Evolutionary conservation across 2,888 invertebrate genomes (phyloP), one percentile per base, ranked within the genome.

Genomic region (Glyphotaelius pellucidus): DNA sequence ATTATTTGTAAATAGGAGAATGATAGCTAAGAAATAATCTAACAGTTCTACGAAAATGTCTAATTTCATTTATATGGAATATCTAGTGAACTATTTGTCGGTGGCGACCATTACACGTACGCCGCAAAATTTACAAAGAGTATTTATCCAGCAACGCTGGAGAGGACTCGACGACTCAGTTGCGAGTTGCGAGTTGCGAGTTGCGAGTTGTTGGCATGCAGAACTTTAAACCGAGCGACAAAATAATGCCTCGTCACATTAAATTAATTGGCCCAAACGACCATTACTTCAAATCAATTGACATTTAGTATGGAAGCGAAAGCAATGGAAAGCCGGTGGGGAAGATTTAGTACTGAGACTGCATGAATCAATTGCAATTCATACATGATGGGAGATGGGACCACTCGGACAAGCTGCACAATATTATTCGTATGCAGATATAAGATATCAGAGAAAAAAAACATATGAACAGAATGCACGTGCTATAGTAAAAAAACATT

Each of bases 211-310:
- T 89, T 80, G 91, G 42, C 87, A 87, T 80, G 91, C 91, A 91
- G 80, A 91, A 91, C 87, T 84, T 88, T 42, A 85, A 91, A 89
- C 80, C 32, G 91, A 91, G 90, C 85, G 85, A 80, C 32, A 86
- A 88, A 89, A 91, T 80, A 67, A 67, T 91, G 88, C 83, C 30
- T 81, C 88, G 89, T 81, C 91, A 80, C 91, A 89, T 83, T 88
- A 91, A 91, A 91, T 91, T 91, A 91, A 91, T 91, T 91, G 89
- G 47, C 91, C 89, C 42, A 91, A 91, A 81, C 88, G 88, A 81
- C 89, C 47, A 91, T 81, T 91, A 91, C 90, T 89, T 81, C 91
- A 80, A 91, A 88, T 90, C 91, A 90, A 91, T 91, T 91, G 91
- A 91, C 83, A 89, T 25, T 84, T 35, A 35, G 84, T 35, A 84